These are phyloP conservation scores for Hyalella azteca DNA, from an alignment of 2,888 invertebrate species.

Conservation along the genomic window DNA sequence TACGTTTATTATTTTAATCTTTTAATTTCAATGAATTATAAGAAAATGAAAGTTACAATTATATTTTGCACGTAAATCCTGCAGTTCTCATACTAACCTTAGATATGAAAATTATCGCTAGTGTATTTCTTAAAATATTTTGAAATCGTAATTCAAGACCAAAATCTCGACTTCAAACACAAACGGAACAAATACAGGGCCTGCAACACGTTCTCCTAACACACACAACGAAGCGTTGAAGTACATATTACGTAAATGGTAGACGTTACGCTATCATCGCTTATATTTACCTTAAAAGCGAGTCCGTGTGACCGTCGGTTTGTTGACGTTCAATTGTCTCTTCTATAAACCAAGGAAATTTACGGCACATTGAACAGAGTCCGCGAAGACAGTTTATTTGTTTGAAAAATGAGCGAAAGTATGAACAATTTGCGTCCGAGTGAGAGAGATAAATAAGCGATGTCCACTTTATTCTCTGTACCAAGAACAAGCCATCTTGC, in stretches of 20 bases:
- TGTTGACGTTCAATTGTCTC: conserved; percentile 29
- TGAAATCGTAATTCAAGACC: no score
- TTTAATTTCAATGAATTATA: no score
- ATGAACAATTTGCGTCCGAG: neutral
- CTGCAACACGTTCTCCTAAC: no score
- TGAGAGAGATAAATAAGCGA: neutral
- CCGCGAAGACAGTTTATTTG: conserved; percentile 14
- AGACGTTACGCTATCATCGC: neutral
- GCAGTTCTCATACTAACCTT: no score
- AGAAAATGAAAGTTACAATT: no score
- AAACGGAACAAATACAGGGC: no score
- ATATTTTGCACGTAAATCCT: no score
- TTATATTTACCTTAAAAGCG: conserved; percentile 29
- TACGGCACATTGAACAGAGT: conserved; percentile 30
- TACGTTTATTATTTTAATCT: no score
- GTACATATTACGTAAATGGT: neutral
- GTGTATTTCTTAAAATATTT: no score
- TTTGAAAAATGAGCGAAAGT: conserved; percentile 16
- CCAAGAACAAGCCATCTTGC: no score
- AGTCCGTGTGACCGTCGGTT: conserved; percentile 6
- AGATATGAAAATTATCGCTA: no score
- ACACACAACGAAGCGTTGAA: conserved; percentile 11
- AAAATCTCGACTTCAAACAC: no score
- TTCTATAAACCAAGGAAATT: conserved; percentile 25
- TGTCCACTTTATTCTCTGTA: neutral